These are phyloP conservation scores for Helostoma temminkii DNA, from an alignment of 2,797 vertebrate species.

Conservation along the genomic window DNA sequence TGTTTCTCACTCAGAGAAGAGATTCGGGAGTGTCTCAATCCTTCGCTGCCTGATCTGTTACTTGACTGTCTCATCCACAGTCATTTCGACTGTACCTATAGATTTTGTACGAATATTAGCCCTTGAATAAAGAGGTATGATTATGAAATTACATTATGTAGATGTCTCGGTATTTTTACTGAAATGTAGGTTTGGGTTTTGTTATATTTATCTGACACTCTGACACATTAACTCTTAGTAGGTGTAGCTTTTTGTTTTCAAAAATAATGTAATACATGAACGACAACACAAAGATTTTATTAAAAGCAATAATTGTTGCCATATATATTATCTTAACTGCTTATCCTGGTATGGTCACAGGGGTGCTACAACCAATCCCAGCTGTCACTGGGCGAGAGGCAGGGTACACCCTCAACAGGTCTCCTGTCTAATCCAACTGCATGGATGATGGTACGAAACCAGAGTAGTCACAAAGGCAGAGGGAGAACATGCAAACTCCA, in stretches of 20 bases:
- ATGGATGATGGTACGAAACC: no score
- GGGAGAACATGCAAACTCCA: no score
- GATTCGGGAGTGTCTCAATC: slow-evolving; percentile 82
- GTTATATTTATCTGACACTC: not conserved
- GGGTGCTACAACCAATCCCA: no score
- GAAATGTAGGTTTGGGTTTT: not conserved
- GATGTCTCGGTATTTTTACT: slow-evolving; percentile 22
- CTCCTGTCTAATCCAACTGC: no score
- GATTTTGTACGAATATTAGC: slow-evolving; percentile 96
- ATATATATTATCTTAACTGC: no score
- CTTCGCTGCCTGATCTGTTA: slow-evolving; percentile 89
- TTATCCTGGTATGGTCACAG: no score
- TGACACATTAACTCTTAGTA: not conserved
- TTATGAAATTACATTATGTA: slow-evolving; percentile 73
- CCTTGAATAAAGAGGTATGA: slow-evolving; percentile 92
- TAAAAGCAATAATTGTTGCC: no score
- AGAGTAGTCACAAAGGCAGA: no score
- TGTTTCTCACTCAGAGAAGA: slow-evolving; percentile 59
- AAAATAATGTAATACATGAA: no score
- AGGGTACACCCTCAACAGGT: no score
- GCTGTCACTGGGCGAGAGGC: no score
- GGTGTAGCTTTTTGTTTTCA: not conserved
- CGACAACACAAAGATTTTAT: no score
- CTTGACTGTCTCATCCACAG: slow-evolving; percentile 89
- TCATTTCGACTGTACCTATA: slow-evolving; percentile 93